Percentiles rank a stretch among this genome's conserved stretches.
phyloP scores from a whole-genome alignment of 2,797 vertebrate genomes.

The Micropoecilia bifurca region DNA sequence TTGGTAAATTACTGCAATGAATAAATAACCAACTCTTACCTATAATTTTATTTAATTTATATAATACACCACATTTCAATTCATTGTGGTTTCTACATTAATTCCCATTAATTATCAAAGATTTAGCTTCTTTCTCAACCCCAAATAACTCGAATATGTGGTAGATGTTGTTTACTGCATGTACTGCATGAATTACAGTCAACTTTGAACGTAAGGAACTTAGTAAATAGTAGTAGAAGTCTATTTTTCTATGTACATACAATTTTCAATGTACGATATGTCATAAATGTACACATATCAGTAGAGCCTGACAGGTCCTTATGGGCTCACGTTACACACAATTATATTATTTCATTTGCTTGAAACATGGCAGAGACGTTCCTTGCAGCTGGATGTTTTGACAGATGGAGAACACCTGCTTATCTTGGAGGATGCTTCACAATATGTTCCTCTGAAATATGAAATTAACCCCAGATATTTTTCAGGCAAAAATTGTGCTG shows the following conservation, averaged over 20 bases:
- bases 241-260: too few relatives aligned
- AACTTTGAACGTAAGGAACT: too few relatives aligned
- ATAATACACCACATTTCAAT: not conserved
- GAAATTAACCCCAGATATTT: slow-evolving; percentile 20
- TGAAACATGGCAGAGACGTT: not conserved
- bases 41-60: not conserved
- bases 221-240: too few relatives aligned
- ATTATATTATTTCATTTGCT: slow-evolving; percentile 21
- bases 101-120: not conserved
- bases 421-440: slow-evolving; percentile 14
- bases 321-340: slow-evolving; percentile 15
- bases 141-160: not conserved
- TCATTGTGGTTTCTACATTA: not conserved
- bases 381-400: slow-evolving; percentile 26
- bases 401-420: slow-evolving; percentile 28
- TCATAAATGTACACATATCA: not conserved
- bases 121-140: not conserved
- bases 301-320: slow-evolving; percentile 5
- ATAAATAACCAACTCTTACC: not conserved
- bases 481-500: slow-evolving; percentile 30
- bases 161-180: not conserved
- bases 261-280: too few relatives aligned
- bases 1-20: not conserved
- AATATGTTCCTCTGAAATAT: slow-evolving; percentile 11
- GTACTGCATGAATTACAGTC: not conserved